Evolutionary conservation across 1,140 invertebrate species (phyloP), one percentile per base, ranked within the genome.

Genomic region (Argopecten irradians): DNA sequence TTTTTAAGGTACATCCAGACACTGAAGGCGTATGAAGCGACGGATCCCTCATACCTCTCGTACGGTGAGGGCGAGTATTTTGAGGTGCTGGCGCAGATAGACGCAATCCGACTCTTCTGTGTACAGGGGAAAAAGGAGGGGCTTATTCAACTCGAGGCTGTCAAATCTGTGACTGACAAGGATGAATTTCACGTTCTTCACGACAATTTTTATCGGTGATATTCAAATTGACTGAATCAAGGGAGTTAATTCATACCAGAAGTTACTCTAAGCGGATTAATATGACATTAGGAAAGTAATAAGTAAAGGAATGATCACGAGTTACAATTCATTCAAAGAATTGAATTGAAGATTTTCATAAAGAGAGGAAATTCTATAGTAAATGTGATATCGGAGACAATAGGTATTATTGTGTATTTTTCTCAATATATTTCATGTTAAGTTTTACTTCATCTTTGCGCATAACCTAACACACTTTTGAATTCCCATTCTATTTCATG

Each of bases 51-150:
- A 43, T 85, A 92, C 34, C 84, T 93, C 22, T 88, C 89, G 13
- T 93, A 91, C 83, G 83, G 86, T 16, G 43, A 71, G 2, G 91
- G 92, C 1, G 92, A 93, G 22, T 89, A 91, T 83, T 91, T 92
- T 35, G 91, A 93, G 87, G 92, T 93, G 71, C 86, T 93, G 35
- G 92, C 91, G 11, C 91, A 93, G 85, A 88, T 93, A 0, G 92
- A 93, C 87, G 88, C 89, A 22, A 88, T 89, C 82, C 92, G 91
- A 88, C 85, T 93, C 43, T 92, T 89, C 88, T 93, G 92, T 89
- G 90, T 90, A 19, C 91, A 90, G 82, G 92, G 92, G 0, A 90
- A 87, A 36, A 55, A 83, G 19, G 92, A 93, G 87, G 92, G 92
- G 8, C 83, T 92, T 19, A 90, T 93, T 28, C 88, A 87, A 34